Conservation (phyloP, 2,113 vertebrate genomes). For the Sardina pilchardus region DNA sequence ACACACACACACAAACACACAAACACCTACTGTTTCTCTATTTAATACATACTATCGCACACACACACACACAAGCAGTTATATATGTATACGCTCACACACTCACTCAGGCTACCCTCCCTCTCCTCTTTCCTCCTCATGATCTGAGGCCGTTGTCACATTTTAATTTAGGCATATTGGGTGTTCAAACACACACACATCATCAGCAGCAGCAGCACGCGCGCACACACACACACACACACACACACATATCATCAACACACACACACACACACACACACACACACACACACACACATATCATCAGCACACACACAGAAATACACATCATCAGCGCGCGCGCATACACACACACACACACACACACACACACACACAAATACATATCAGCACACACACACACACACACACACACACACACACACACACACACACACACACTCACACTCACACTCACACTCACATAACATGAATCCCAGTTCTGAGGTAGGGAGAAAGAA, state of each 20-base stretch:
- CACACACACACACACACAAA: no score
- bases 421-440: no score
- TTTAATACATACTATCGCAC: not conserved
- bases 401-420: no score
- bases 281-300: no score
- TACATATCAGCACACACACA: no score
- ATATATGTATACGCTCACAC: not conserved
- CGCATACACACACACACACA: no score
- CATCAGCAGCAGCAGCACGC: no score
- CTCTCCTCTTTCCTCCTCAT: conserved; percentile 39
- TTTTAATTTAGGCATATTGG: conserved; percentile 70
- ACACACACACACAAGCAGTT: not conserved
- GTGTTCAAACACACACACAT: not conserved
- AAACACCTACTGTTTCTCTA: not conserved
- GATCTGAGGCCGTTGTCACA: conserved; percentile 63
- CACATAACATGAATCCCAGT: not conserved
- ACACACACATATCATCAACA: not conserved
- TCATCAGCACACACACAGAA: no score
- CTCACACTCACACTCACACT: no score
- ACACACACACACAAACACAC: not conserved
- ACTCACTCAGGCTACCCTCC: conserved; percentile 32
- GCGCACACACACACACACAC: no score
- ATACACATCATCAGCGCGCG: no score
- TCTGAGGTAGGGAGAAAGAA: not conserved
- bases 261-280: not conserved